These are phyloP conservation scores for Heliconius melpomene DNA, from an alignment of 1,140 invertebrate genomes.

Conservation along the genomic window DNA sequence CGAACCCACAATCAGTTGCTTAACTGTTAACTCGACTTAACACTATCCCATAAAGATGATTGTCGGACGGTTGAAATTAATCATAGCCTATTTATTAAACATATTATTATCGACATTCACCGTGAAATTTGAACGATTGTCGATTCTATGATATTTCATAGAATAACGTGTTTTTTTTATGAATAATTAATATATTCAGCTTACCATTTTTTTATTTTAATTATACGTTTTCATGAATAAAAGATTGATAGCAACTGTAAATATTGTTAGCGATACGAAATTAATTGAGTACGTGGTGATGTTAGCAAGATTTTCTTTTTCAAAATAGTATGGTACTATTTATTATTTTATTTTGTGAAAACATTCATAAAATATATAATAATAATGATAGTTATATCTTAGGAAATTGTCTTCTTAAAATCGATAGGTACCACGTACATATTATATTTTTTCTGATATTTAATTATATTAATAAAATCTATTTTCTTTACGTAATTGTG, in stretches of 20 bases:
- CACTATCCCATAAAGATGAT: no score
- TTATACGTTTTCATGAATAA: background rate
- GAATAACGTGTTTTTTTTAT: slow-evolving; percentile 10
- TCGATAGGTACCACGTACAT: no score
- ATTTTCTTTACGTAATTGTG: no score
- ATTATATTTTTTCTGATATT: no score
- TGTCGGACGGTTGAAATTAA: background rate
- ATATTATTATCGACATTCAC: background rate
- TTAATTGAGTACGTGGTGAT: background rate
- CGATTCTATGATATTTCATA: background rate
- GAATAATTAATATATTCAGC: slow-evolving; percentile 3
- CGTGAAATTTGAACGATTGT: background rate
- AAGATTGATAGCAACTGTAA: background rate
- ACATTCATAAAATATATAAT: no score
- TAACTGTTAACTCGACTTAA: no score
- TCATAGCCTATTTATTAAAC: background rate
- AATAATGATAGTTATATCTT: no score
- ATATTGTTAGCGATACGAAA: background rate
- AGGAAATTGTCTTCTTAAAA: no score
- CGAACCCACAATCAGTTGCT: no score
- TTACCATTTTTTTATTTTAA: slow-evolving; percentile 17
- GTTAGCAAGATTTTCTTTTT: background rate
- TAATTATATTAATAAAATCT: no score
- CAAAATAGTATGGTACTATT: background rate
- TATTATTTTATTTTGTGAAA: background rate